A percentile compares a stretch with the other conserved stretches of the same genome.
These are phyloP conservation scores for Polyommatus icarus DNA, from an alignment of 2,888 invertebrate genomes.

Conservation along the genomic window DNA sequence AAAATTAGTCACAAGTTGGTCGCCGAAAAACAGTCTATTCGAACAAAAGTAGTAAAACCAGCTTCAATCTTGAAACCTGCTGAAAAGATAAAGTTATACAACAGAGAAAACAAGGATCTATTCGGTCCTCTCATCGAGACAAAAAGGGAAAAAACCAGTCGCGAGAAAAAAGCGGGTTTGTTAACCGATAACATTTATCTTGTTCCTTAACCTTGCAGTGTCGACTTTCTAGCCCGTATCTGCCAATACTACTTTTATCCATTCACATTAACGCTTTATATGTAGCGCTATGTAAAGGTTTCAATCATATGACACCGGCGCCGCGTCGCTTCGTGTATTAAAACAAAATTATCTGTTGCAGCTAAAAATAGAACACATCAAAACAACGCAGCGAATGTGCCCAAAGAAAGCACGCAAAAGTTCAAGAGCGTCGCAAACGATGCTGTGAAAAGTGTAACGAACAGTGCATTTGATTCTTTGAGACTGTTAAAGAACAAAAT, in stretches of 20 bases:
- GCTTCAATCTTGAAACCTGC: conserved; percentile 69
- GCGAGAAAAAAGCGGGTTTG: conserved; percentile 64
- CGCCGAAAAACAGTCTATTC: conserved; percentile 60
- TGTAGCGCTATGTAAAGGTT: conserved; percentile 34
- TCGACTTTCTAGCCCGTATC: conserved; percentile 39
- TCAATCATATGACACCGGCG: conserved; percentile 75
- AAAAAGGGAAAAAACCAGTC: conserved; percentile 66
- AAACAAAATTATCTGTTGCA: conserved; percentile 59
- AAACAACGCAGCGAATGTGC: conserved; percentile 60
- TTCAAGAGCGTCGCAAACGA: conserved; percentile 47
- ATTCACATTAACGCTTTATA: conserved; percentile 20
- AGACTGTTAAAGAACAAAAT: conserved; percentile 57
- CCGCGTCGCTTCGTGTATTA: conserved; percentile 55
- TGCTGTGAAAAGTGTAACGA: conserved; percentile 47
- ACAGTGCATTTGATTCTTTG: conserved; percentile 40
- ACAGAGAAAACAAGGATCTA: conserved; percentile 73
- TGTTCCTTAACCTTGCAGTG: conserved; percentile 55
- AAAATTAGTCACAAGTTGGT: conserved; percentile 56
- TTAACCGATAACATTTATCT: conserved; percentile 38
- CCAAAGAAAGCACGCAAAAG: conserved; percentile 57
- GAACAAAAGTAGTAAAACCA: conserved; percentile 67
- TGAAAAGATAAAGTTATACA: conserved; percentile 68
- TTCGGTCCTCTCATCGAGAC: conserved; percentile 77
- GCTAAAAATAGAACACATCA: conserved; percentile 75
- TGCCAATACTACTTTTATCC: conserved; percentile 3